Percentiles rank a stretch among this genome's conserved stretches.
These are phyloP conservation scores for Drosophila carrolli DNA, from an alignment of 1,140 invertebrate genomes.

Conservation along the genomic window DNA sequence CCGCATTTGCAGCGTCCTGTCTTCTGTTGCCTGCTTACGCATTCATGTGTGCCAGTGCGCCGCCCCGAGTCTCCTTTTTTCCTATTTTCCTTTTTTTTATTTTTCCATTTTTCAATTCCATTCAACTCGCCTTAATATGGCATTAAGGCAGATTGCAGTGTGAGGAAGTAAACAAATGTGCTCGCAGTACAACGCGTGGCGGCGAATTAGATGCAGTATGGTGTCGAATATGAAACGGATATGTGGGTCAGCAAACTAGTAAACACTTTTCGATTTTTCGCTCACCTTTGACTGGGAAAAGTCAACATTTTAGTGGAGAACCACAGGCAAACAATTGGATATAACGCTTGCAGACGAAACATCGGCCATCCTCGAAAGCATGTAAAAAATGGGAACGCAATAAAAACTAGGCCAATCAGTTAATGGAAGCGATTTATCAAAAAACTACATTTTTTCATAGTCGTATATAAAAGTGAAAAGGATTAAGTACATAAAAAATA, in stretches of 20 bases:
- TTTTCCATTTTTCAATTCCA: slow-evolving; percentile 73
- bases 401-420: too few relatives aligned
- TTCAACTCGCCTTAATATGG: slow-evolving; percentile 72
- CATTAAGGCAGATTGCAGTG: slow-evolving; percentile 69
- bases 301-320: slow-evolving; percentile 16
- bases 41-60: slow-evolving; percentile 35
- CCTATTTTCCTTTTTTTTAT: slow-evolving; percentile 2
- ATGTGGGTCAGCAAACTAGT: slow-evolving; percentile 46
- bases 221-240: slow-evolving; percentile 48
- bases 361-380: neutral
- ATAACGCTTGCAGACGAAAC: neutral
- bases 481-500: too few relatives aligned
- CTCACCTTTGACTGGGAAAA: slow-evolving; percentile 2
- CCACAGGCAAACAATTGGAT: slow-evolving; percentile 6
- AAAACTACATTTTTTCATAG: too few relatives aligned
- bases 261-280: slow-evolving; percentile 21
- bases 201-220: slow-evolving; percentile 51
- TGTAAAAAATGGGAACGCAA: neutral
- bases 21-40: slow-evolving; percentile 56
- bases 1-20: neutral
- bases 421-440: too few relatives aligned
- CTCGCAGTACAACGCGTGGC: slow-evolving; percentile 43
- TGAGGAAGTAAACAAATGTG: slow-evolving; percentile 52
- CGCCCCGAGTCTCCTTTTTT: slow-evolving; percentile 5
- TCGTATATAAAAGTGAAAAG: too few relatives aligned